These are phyloP conservation scores for Litoditis marina DNA, from an alignment of 2,888 invertebrate species.

Conservation along the genomic window DNA sequence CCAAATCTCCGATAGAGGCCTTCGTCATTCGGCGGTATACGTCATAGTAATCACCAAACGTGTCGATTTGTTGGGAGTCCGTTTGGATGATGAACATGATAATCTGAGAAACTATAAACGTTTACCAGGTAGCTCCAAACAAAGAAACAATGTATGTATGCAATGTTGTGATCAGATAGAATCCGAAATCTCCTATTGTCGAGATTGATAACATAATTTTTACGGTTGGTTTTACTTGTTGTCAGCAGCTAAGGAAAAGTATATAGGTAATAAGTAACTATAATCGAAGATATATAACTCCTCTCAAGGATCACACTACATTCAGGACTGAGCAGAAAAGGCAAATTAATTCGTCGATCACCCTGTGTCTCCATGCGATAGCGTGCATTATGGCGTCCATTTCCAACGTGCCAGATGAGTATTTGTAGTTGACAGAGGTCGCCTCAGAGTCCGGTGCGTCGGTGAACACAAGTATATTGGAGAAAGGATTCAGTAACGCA, in stretches of 20 bases:
- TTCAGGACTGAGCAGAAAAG: too few species aligned
- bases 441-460: conserved; percentile 5
- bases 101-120: conserved; percentile 18
- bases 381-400: conserved; percentile 7
- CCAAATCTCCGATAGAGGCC: conserved; percentile 29
- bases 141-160: too few species aligned
- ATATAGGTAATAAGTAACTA: too few species aligned
- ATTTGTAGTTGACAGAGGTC: background rate
- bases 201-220: too few species aligned
- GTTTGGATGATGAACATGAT: conserved; percentile 29
- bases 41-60: conserved; percentile 23
- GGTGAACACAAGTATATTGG: conserved; percentile 15
- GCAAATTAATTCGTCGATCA: too few species aligned
- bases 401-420: background rate
- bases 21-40: conserved; percentile 26
- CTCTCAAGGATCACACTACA: too few species aligned
- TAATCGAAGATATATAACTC: too few species aligned
- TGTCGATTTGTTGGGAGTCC: conserved; percentile 12
- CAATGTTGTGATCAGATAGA: too few species aligned
- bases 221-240: too few species aligned
- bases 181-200: too few species aligned
- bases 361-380: conserved; percentile 10
- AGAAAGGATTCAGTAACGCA: conserved; percentile 1
- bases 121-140: too few species aligned
- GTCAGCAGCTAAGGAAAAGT: too few species aligned